phyloP scores from a whole-genome alignment of 2,797 vertebrate species.

The Chiloscyllium punctatum region DNA sequence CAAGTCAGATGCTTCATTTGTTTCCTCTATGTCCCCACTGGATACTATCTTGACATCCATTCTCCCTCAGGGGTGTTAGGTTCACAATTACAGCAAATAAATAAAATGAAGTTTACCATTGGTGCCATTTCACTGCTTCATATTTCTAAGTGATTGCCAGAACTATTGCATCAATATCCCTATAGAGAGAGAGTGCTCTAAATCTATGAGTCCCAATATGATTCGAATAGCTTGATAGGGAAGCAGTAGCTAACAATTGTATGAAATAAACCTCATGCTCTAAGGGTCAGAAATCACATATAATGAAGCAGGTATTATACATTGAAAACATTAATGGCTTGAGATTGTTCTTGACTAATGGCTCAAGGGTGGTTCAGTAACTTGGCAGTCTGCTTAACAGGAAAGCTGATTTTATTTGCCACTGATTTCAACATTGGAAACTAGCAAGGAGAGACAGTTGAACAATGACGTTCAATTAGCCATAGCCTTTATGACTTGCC shows the following conservation, averaged over 20 bases:
- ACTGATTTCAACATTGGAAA: neutral
- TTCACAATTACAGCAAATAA: slow-evolving; percentile 11
- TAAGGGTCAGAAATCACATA: neutral
- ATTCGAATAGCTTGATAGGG: neutral
- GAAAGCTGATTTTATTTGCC: neutral
- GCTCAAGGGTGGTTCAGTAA: neutral
- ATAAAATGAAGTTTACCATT: neutral
- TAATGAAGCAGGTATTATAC: neutral
- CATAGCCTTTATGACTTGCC: neutral
- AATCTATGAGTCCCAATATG: neutral
- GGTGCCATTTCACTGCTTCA: neutral
- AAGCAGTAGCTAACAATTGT: neutral
- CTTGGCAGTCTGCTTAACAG: neutral
- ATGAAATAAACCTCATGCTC: neutral
- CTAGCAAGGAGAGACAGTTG: too few relatives aligned
- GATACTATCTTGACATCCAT: neutral
- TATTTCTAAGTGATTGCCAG: neutral
- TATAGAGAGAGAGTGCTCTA: neutral
- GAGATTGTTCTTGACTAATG: neutral
- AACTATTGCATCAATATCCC: neutral
- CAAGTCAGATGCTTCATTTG: neutral
- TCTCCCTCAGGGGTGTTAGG: slow-evolving; percentile 5
- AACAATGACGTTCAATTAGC: neutral
- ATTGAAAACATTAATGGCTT: neutral
- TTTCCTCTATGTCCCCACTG: neutral